These are phyloP conservation scores for Standfussiana lucernea DNA, from an alignment of 2,888 invertebrate species.

Conservation along the genomic window DNA sequence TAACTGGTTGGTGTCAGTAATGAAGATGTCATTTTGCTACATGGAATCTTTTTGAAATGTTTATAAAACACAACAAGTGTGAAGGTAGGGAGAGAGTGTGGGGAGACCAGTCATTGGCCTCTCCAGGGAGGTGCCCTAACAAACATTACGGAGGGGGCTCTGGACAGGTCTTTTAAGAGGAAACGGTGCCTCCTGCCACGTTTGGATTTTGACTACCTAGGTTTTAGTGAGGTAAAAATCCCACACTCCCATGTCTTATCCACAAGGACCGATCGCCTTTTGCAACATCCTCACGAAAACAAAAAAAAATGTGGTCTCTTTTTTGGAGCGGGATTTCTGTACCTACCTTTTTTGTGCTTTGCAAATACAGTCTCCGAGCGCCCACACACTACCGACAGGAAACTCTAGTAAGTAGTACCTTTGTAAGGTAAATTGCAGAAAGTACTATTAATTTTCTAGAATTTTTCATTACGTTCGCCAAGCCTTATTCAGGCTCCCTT, in stretches of 20 bases:
- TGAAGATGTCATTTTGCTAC: too few relatives aligned
- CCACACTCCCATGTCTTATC: not conserved
- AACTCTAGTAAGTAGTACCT: not conserved
- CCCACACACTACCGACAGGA: not conserved
- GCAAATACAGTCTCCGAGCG: not conserved
- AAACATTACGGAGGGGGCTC: too few relatives aligned
- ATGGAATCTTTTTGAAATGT: too few relatives aligned
- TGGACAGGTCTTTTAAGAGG: too few relatives aligned
- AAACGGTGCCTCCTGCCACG: too few relatives aligned
- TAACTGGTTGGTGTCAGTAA: too few relatives aligned
- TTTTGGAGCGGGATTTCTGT: not conserved
- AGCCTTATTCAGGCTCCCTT: not conserved
- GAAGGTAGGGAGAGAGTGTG: too few relatives aligned
- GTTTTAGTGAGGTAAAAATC: not conserved
- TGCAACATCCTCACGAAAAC: not conserved
- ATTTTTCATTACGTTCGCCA: conserved; percentile 14
- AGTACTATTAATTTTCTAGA: conserved; percentile 20
- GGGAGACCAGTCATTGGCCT: too few relatives aligned
- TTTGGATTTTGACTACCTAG: too few relatives aligned
- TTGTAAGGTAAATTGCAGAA: conserved; percentile 9
- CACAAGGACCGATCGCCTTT: not conserved
- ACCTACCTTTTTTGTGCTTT: not conserved
- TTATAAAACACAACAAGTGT: too few relatives aligned
- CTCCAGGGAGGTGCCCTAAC: too few relatives aligned
- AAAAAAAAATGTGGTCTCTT: not conserved